Conservation (phyloP, 2,113 vertebrate genomes). For the Callospermophilus lateralis region DNA sequence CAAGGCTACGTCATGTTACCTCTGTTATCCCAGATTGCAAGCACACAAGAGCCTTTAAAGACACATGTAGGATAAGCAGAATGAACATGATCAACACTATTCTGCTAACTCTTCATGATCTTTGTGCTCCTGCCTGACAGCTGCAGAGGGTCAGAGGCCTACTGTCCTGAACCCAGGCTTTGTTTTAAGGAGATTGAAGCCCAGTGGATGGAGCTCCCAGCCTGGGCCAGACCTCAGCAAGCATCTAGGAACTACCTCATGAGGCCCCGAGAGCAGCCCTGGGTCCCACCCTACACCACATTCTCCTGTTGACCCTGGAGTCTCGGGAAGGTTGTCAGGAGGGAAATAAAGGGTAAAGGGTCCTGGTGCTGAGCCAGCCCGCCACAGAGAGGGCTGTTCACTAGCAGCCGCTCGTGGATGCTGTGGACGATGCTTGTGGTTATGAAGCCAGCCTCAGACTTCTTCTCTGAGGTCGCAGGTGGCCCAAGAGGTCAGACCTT, state of each 20-base stretch:
- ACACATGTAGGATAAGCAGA: neutral
- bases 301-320: neutral
- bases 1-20: rapidly evolving
- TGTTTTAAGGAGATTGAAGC: neutral
- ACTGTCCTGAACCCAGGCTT: neutral
- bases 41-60: neutral
- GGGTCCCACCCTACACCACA: rapidly evolving
- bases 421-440: neutral
- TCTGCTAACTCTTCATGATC: neutral
- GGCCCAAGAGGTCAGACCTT: neutral
- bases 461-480: no score
- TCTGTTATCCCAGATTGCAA: neutral
- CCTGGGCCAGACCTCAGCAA: no score
- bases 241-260: neutral
- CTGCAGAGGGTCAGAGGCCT: neutral
- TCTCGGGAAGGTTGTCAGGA: neutral
- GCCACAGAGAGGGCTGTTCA: rapidly evolving
- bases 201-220: neutral
- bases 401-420: rapidly evolving
- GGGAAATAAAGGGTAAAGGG: no score
- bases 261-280: no score
- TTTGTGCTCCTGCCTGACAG: neutral
- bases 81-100: neutral
- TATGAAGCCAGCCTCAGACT: neutral
- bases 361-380: neutral